A percentile compares a stretch with the other conserved stretches of the same genome.
These are phyloP conservation scores for Hydra vulgaris DNA, from an alignment of 30 jellyfish, hydroid and myxozoan species.

Conservation along the genomic window DNA sequence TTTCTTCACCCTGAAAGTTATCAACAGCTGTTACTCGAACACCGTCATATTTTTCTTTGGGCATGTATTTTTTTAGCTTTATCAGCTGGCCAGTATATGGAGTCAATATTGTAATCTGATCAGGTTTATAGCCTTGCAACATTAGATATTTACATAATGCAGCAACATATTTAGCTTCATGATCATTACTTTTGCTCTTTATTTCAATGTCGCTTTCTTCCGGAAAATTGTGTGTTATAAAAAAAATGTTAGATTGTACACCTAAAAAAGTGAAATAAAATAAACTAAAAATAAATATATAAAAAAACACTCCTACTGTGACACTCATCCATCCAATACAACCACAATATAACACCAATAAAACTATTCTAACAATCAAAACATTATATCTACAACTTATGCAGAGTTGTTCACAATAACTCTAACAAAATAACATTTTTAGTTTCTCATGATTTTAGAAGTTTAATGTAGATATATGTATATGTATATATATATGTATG, in stretches of 20 bases:
- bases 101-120: constrained; percentile 54
- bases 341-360: too few species aligned
- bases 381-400: too few species aligned
- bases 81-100: constrained; percentile 51
- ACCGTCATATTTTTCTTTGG: constrained; percentile 37
- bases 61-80: constrained; percentile 33
- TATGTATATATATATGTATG: too few species aligned
- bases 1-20: constrained; percentile 79
- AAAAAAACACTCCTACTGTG: too few species aligned
- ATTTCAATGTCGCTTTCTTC: constrained; percentile 4
- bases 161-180: constrained; percentile 50
- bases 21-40: constrained; percentile 58
- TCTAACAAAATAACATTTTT: too few species aligned
- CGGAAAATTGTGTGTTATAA: constrained; percentile 27
- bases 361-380: too few species aligned
- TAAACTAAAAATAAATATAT: too few species aligned
- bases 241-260: constrained; percentile 38
- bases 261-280: too few species aligned
- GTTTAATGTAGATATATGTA: too few species aligned
- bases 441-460: too few species aligned
- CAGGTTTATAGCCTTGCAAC: constrained; percentile 53
- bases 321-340: too few species aligned
- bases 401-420: too few species aligned
- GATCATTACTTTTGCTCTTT: constrained; percentile 33
- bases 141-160: constrained; percentile 64